Base-by-base conservation (phyloP, 2,113 vertebrate species). In the Gavialis gangeticus region DNA sequence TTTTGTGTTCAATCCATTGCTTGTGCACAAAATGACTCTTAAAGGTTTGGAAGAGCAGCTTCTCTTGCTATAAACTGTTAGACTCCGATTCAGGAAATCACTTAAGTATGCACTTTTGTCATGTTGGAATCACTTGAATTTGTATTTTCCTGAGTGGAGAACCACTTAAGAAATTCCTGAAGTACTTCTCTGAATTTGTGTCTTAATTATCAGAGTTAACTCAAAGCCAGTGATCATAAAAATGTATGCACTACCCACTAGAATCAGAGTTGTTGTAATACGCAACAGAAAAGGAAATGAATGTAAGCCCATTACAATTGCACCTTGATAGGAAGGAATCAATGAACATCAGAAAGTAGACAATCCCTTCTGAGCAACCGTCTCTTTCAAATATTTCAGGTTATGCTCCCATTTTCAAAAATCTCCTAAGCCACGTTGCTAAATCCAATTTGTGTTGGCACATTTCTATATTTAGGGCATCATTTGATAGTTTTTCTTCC, bases 41-140 rank as follows among this genome's bases (percentile, higher is more conserved):
- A 54, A 84, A 84, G 34, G 37, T 5, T 54, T 25, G 24, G 84
- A 79, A 69, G 60, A 94, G 55, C 21, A 89, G 22, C 21, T 93
- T 87, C 95, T 96, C 91, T 93, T 82, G 85, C 87, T 87, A 93
- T 83, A 37, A 79, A 95, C 66, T 75, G 46, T 12, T 90, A 67
- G 89, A 82, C 9, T n/a, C 19, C 8, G 69, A 4, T 30, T 28
- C 46, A 86, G 46, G 60, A 71, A 67, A 85, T 11, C 11, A 66
- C 21, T 9, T 60, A 64, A 87, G 0, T 11, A 75, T 19, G n/a
- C 6, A 1, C 15, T 71, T 28, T n/a, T 22, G 2, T 63, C 27
- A 34, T 0, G 0, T 30, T 60, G 10, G 28, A 83, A 34, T 60
- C 7, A 83, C 4, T 21, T 84, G 10, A n/a, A 75, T 25, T 77